Evolutionary conservation across 2,113 vertebrate genomes (phyloP), one percentile per base, ranked within the genome.

Genomic region (Uria aalge): DNA sequence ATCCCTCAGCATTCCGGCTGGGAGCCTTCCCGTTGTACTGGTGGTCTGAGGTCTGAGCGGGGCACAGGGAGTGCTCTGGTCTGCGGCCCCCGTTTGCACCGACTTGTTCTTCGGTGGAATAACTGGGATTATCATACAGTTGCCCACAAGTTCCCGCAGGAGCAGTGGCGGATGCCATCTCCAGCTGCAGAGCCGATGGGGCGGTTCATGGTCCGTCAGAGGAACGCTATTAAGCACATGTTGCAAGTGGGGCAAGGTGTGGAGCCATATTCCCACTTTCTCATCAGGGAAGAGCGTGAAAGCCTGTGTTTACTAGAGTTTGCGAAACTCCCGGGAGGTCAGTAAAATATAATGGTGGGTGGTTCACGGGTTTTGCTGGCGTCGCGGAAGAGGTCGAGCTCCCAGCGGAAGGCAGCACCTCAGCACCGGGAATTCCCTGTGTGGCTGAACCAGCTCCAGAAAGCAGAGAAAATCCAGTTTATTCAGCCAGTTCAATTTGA

Each of bases 131-230:
- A 5, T 29, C 6, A 3, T 57, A 4, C 1, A 4, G 22, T 26
- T 53, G 59, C 26, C 57, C 38, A 3, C 0, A 3, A 7, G 38
- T 22, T 59, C 45, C 45, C 2, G 1, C 12, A 6, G 73, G 66
- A 32, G 2, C 41, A 13, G 36, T 27, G 62, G 48, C 17, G 8
- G 88, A 8, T 27, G n/a, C 29, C 1, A 0, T 15, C 50, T 15
- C 56, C 1, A 3, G 56, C 60, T 69, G 67, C 38, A 6, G 48
- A 47, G 73, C 74, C 14, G 26, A 2, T 10, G 45, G 38, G 22
- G 22, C 16, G 1, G 23, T 23, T 41, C 27, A 0, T 11, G 16
- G 6, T 13, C 67, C 4, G 0, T 19, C 4, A 17, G 45, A 48
- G 29, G 20, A 48, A 45, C 0, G 21, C 60, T 22, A 67, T 6